Conservation (phyloP, 1,140 invertebrate genomes). For the Ips typographus region DNA sequence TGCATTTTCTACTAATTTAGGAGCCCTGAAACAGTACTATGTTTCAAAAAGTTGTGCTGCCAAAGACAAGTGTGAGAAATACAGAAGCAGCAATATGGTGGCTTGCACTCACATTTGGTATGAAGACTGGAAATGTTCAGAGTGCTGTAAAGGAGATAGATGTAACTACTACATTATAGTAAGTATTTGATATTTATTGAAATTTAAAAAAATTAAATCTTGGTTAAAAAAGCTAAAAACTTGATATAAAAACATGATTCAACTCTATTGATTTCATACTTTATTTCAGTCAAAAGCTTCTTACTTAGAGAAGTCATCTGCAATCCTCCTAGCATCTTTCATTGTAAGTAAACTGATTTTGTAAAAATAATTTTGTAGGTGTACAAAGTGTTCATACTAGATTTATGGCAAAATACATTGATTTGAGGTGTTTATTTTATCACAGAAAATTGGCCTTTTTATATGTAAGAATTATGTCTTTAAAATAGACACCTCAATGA, state of each 20-base stretch:
- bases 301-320: not conserved
- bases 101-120: conserved; percentile 96
- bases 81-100: conserved; percentile 67
- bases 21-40: conserved; percentile 89
- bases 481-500: too few relatives aligned
- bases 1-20: conserved; percentile 5
- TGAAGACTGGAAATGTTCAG: conserved; percentile 95
- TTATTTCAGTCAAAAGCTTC: conserved; percentile 10
- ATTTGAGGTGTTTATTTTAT: too few relatives aligned
- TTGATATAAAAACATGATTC: not conserved
- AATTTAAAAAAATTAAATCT: too few relatives aligned
- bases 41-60: conserved; percentile 90
- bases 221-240: too few relatives aligned
- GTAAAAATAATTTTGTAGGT: too few relatives aligned
- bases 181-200: conserved; percentile 55
- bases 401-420: too few relatives aligned
- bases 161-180: conserved; percentile 98
- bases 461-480: too few relatives aligned
- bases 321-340: too few relatives aligned
- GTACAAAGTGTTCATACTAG: too few relatives aligned
- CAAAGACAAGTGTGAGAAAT: conserved; percentile 73
- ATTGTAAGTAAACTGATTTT: too few relatives aligned
- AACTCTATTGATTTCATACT: not conserved
- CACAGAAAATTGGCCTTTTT: too few relatives aligned
- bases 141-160: conserved; percentile 94